Percentiles rank a stretch among this genome's conserved stretches.
phyloP scores from a whole-genome alignment of 92 coral and sea anemone genomes.

The Zoanthus sansibaricus region DNA sequence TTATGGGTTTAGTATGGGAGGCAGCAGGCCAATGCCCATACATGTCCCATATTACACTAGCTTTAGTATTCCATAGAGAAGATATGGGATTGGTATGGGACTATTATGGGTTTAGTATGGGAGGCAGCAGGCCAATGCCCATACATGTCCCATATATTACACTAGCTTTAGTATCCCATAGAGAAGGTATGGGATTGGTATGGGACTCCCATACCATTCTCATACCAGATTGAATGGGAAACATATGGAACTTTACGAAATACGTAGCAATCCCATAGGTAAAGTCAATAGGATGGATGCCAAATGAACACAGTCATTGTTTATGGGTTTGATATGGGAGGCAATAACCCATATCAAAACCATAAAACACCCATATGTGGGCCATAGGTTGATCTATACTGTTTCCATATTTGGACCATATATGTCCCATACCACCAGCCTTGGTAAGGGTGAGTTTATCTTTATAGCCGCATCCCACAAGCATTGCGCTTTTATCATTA shows the following conservation, averaged over 20 bases:
- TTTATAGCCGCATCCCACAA: too few species aligned
- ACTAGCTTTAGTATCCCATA: neutral
- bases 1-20: constrained; percentile 8
- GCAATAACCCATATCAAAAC: neutral
- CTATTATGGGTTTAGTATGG: neutral
- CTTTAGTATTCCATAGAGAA: neutral
- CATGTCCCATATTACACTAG: neutral
- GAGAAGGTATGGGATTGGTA: constrained; percentile 18
- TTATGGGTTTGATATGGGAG: constrained; percentile 5
- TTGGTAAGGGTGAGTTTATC: neutral
- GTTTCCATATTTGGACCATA: constrained; percentile 1
- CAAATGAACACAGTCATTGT: neutral
- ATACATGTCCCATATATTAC: neutral
- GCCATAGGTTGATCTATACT: neutral
- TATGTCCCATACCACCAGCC: constrained; percentile 7
- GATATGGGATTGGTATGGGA: neutral
- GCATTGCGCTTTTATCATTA: too few species aligned
- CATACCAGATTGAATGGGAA: constrained; percentile 7
- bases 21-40: neutral
- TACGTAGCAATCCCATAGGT: constrained; percentile 11
- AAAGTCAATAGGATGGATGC: constrained; percentile 7
- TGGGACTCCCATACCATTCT: constrained; percentile 1
- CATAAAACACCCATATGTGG: neutral
- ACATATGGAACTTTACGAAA: constrained; percentile 12
- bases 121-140: neutral